Conservation (phyloP, 2,113 vertebrate species). For the Meles meles region DNA sequence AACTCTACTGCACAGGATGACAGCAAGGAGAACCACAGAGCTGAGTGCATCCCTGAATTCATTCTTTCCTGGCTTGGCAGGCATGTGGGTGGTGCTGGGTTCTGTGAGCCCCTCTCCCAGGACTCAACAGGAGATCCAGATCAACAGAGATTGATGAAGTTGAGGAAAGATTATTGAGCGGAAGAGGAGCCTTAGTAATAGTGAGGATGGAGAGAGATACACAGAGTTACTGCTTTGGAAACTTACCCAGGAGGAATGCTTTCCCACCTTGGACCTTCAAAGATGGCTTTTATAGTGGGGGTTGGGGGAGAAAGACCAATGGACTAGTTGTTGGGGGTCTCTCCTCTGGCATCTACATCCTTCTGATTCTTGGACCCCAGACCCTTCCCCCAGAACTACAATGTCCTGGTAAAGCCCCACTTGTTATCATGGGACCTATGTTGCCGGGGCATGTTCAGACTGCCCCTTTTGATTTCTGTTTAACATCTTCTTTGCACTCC, state of each 20-base stretch:
- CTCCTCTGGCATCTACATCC: not conserved
- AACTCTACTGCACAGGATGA: not conserved
- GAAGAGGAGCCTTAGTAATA: not conserved
- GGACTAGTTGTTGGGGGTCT: not conserved
- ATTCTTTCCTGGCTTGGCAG: not conserved
- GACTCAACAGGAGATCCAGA: not conserved
- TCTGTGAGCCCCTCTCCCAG: not conserved
- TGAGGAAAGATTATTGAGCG: not conserved
- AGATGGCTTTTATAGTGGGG: not conserved
- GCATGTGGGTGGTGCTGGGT: not conserved
- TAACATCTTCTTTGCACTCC: not conserved
- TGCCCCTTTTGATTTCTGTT: not conserved
- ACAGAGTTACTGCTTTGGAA: not conserved
- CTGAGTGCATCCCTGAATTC: too few relatives aligned
- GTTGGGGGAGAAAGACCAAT: not conserved
- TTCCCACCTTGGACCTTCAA: not conserved
- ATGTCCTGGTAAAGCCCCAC: not conserved
- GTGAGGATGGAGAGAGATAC: not conserved
- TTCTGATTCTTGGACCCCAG: not conserved
- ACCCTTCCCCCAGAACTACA: not conserved
- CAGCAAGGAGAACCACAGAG: not conserved
- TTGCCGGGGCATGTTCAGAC: not conserved
- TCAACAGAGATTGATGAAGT: not conserved
- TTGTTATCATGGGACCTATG: not conserved
- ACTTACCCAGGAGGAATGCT: not conserved